These are phyloP conservation scores for Varanus komodoensis DNA, from an alignment of 2,113 vertebrate genomes.

Conservation along the genomic window DNA sequence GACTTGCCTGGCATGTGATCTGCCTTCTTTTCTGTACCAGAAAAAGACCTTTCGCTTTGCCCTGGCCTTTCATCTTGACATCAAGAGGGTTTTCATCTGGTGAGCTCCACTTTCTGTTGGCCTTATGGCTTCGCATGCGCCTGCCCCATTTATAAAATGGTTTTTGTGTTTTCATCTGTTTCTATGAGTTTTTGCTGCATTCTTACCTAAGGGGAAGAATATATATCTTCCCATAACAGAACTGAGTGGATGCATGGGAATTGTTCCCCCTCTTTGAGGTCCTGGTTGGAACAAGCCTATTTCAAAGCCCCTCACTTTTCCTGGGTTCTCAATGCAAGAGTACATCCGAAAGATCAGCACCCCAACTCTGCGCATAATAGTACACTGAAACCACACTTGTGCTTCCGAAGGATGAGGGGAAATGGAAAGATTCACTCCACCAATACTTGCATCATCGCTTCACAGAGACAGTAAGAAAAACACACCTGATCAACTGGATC, in stretches of 20 bases:
- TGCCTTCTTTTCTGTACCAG: background rate
- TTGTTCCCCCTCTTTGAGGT: conserved; percentile 18
- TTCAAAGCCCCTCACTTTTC: background rate
- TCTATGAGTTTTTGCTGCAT: background rate
- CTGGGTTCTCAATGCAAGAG: background rate
- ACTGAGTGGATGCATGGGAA: background rate
- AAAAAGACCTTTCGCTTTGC: background rate
- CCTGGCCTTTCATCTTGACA: background rate
- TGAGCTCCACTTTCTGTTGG: background rate
- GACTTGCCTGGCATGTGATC: background rate
- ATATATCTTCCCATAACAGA: background rate
- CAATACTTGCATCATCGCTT: background rate
- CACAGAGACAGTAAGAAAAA: background rate
- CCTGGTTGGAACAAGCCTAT: background rate
- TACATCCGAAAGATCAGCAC: background rate
- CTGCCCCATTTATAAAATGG: no score
- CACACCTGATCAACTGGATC: background rate
- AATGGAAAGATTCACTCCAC: background rate
- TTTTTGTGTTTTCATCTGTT: background rate
- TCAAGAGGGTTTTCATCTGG: background rate
- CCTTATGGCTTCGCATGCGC: background rate
- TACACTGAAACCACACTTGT: background rate
- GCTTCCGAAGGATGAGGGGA: background rate
- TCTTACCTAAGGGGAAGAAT: background rate
- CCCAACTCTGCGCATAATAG: background rate